Base-by-base conservation (phyloP, 2,888 invertebrate genomes). In the Papilio gigon region DNA sequence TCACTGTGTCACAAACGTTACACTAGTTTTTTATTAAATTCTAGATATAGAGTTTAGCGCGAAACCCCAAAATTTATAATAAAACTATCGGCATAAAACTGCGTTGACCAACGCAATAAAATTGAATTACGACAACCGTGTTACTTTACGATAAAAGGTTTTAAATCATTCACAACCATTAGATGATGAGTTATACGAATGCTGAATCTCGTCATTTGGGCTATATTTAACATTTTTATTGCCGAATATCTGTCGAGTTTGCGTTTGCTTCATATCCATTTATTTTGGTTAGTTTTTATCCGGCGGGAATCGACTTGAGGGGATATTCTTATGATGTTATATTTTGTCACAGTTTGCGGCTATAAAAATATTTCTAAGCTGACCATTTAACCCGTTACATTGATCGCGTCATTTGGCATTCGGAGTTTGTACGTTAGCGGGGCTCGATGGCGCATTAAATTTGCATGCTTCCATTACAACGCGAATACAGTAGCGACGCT, bases 111-210 rank as follows among this genome's bases (percentile, higher is more conserved):
- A 83, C 86, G 88, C 86, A 87, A 90, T 90, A 91, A 90, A 90
- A 89, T 80, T 89, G 90, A 91, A 86, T 90, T 89, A 90, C 88
- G 84, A 84, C 85, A 87, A 88, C 86, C 84, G 85, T 90, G 90
- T 84, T 87, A 88, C 87, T 90, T 88, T 86, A 86, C 86, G 91
- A 90, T 91, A 90, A 90, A 90, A 90, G 89, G 88, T 86, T 90
- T 91, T 90, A 90, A 90, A 89, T 91, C 90, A 90, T 88, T 86
- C 87, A 84, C 83, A 83, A 87, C 91, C 89, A 91, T 90, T 91
- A 90, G 90, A 90, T 89, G 89, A 89, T 90, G 90, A 91, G 88
- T 91, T 90, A 90, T 89, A 82, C 78, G 83, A 77, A 85, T 82
- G 85, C 85, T 87, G 86, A 89, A 82, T 87, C 87, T 88, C 90